Evolutionary conservation across 2,888 invertebrate species (phyloP), one percentile per base, ranked within the genome.

Genomic region (Pinctada fucata): DNA sequence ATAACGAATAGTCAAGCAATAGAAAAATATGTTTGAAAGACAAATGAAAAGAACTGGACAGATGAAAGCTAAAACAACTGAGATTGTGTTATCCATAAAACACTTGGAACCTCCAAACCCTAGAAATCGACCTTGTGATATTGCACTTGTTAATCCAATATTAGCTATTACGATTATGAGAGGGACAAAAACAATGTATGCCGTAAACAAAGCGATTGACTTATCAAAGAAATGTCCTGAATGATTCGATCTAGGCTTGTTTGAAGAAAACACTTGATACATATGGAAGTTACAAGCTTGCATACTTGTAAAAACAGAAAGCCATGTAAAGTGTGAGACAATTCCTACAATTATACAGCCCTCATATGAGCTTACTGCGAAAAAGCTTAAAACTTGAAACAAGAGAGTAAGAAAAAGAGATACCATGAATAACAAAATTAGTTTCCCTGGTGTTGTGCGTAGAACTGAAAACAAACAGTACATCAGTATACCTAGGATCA

Each of bases 291-390:
- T 58, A 58, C 58, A 58, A 10, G 58, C 58, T 10, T 58, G 6
- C 58, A 58, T 58, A 58, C 58, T 58, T 6, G 58, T 58, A 58
- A 58, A 58, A 10, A 58, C 58, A 58, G 58, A 58, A 58, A 58
- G 58, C 58, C 58, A 58, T 10, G 58, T 10, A 13, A 58, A 58
- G 13, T 58, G 58, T 58, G 13, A 58, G 13, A 58, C 13, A 10
- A 58, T 58, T 13, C 58, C 58, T 10, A 58, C 58, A 58, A 58
- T 58, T 6, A 13, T 58, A 13, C 58, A 58, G 6, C 58, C 58
- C 58, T 6, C 13, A 13, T 58, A 6, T 13, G 8, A 58, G 58
- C 6, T 13, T 6, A 58, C 13, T 6, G 58, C 13, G 6, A 10
- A 13, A 58, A 58, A 58, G 6, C 8, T 58, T 13, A 58, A 13